Evolutionary conservation across 2,113 vertebrate species (phyloP).

Genomic region (Caranx melampygus): DNA sequence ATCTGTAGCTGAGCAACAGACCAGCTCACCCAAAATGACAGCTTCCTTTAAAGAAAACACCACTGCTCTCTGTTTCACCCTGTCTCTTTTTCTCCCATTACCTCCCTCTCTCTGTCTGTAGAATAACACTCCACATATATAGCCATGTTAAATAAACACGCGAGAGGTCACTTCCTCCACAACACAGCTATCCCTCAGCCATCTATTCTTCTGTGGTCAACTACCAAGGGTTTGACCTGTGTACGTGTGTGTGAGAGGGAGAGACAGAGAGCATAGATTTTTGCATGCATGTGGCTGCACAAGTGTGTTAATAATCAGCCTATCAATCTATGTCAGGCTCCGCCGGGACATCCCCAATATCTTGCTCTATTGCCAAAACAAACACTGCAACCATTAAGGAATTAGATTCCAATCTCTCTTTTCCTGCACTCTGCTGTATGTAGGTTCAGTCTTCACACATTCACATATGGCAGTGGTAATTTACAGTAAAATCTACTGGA

Average conservation of each 20-base stretch:
- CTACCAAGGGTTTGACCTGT: conserved; percentile 39
- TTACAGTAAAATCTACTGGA: conserved; percentile 45
- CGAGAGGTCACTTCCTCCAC: conserved; percentile 71
- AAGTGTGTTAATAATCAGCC: conserved; percentile 53
- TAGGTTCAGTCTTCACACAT: conserved; percentile 31
- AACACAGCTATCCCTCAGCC: conserved; percentile 52
- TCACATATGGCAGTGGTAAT: conserved; percentile 30
- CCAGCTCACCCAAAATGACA: conserved; percentile 74
- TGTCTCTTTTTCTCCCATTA: conserved; percentile 41
- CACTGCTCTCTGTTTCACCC: conserved; percentile 65
- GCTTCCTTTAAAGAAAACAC: conserved; percentile 74
- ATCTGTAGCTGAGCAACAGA: conserved; percentile 67
- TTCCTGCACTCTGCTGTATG: conserved; percentile 1
- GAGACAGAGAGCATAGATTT: conserved; percentile 24
- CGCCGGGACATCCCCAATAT: conserved; percentile 63
- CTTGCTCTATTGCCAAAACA: conserved; percentile 66
- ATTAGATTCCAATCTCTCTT: conserved; percentile 55
- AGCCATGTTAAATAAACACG: conserved; percentile 76
- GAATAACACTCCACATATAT: conserved; percentile 68
- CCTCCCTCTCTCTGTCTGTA: conserved; percentile 41
- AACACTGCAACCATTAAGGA: conserved; percentile 53
- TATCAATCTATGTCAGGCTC: conserved; percentile 55
- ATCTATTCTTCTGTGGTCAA: conserved; percentile 61
- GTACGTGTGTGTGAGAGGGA: conserved; percentile 11
- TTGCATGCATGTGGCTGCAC: conserved; percentile 30